A percentile compares a stretch with the other conserved stretches of the same genome.
Conservation (phyloP, 2,888 invertebrate genomes). For the Andrena marginata region DNA sequence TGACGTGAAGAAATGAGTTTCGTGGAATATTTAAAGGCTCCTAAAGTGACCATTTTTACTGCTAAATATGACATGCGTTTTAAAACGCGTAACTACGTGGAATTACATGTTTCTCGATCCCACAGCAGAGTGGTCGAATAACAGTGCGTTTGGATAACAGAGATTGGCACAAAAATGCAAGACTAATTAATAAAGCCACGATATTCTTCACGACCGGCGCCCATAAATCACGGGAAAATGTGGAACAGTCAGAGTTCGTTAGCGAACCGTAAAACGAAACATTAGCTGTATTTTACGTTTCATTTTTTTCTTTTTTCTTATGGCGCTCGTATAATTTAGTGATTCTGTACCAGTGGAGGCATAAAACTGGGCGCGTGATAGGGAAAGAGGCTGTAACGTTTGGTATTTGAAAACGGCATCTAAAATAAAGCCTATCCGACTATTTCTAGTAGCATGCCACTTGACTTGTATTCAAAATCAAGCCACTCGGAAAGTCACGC, state of each 20-base stretch:
- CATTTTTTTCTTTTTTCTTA: neutral
- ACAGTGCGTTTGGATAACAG: neutral
- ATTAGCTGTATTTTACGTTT: conserved; percentile 42
- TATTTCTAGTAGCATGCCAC: neutral
- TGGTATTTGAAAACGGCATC: neutral
- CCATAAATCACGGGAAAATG: conserved; percentile 54
- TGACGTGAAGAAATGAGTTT: too few relatives aligned
- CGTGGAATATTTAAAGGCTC: too few relatives aligned
- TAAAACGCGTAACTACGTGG: too few relatives aligned
- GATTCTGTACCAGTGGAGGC: conserved; percentile 17
- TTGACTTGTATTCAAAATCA: too few relatives aligned
- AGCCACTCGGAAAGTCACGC: too few relatives aligned
- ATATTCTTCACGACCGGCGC: conserved; percentile 14
- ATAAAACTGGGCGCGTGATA: conserved; percentile 21
- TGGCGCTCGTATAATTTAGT: conserved; percentile 23
- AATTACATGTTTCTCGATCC: too few relatives aligned
- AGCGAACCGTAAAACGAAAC: conserved; percentile 55
- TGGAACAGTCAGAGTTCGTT: conserved; percentile 46
- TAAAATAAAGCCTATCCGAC: neutral
- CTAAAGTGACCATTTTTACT: too few relatives aligned
- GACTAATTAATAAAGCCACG: conserved; percentile 54
- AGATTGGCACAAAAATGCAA: conserved; percentile 11
- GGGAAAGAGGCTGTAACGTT: neutral
- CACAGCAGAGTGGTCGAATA: neutral
- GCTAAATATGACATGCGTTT: too few relatives aligned